phyloP scores from a whole-genome alignment of 2,888 invertebrate species.

The Caradrina clavipalpis region DNA sequence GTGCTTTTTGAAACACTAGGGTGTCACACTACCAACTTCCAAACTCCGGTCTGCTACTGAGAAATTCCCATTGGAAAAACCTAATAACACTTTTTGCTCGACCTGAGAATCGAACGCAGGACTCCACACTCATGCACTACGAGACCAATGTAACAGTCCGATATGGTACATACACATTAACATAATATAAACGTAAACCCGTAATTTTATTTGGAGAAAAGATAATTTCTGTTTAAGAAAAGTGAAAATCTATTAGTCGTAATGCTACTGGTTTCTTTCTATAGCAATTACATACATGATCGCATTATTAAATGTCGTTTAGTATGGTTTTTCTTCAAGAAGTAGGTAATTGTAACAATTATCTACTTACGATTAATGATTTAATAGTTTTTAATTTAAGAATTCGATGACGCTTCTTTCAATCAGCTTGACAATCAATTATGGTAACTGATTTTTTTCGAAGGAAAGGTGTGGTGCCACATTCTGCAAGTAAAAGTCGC shows the following conservation, averaged over 20 bases:
- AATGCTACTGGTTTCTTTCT: conserved; percentile 24
- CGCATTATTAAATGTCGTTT: conserved; percentile 20
- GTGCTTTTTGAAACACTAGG: too few species aligned
- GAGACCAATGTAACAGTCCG: too few species aligned
- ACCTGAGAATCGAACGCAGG: too few species aligned
- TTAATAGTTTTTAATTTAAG: conserved; percentile 6
- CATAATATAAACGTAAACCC: conserved; percentile 5
- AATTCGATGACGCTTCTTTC: not conserved
- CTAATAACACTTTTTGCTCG: too few species aligned
- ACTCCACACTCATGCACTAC: too few species aligned
- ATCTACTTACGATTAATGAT: conserved; percentile 7
- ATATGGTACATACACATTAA: too few species aligned
- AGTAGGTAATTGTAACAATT: conserved; percentile 36
- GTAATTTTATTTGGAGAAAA: conserved; percentile 8
- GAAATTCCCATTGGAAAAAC: too few species aligned
- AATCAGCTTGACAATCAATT: not conserved
- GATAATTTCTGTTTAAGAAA: conserved; percentile 13
- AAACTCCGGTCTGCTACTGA: too few species aligned
- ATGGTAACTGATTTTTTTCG: not conserved
- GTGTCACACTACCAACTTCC: too few species aligned
- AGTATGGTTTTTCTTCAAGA: conserved; percentile 24
- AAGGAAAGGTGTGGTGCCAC: too few species aligned
- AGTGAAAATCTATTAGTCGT: conserved; percentile 26
- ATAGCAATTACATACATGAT: conserved; percentile 49
- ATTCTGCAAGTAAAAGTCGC: too few species aligned